These are phyloP conservation scores for Papilio polyxenes DNA, from an alignment of 1,140 invertebrate species.

Conservation along the genomic window DNA sequence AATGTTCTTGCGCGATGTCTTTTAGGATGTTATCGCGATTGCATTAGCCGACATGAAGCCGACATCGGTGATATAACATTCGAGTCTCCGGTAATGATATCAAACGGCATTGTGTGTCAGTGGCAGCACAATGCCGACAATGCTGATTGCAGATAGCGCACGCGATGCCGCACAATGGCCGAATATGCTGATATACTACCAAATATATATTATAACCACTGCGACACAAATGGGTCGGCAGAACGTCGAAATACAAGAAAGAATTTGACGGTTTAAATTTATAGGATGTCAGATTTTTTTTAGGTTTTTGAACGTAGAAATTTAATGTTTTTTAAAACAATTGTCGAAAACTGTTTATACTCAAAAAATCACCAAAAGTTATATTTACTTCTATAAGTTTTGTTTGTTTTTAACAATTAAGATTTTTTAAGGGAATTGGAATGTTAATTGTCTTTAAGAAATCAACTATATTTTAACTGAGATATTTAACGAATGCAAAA, in stretches of 20 bases:
- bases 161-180: background rate
- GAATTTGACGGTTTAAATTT: background rate
- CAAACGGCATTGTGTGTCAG: slow-evolving; percentile 50
- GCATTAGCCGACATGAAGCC: background rate
- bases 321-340: no score
- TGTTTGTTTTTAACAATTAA: background rate
- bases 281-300: background rate
- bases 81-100: slow-evolving; percentile 46
- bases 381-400: background rate
- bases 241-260: background rate
- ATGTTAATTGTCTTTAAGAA: background rate
- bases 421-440: background rate
- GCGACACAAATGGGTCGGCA: background rate
- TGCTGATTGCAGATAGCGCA: slow-evolving; percentile 6
- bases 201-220: background rate
- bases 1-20: background rate
- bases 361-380: no score
- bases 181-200: slow-evolving; percentile 5
- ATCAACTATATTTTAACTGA: background rate
- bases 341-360: no score
- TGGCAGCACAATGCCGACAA: background rate
- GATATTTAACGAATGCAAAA: background rate
- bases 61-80: slow-evolving; percentile 20
- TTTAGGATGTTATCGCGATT: slow-evolving; percentile 12
- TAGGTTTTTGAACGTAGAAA: no score